A percentile compares a stretch with the other conserved stretches of the same genome.
Evolutionary conservation across 1,140 invertebrate species (phyloP).

Genomic region (Drosophila azteca): DNA sequence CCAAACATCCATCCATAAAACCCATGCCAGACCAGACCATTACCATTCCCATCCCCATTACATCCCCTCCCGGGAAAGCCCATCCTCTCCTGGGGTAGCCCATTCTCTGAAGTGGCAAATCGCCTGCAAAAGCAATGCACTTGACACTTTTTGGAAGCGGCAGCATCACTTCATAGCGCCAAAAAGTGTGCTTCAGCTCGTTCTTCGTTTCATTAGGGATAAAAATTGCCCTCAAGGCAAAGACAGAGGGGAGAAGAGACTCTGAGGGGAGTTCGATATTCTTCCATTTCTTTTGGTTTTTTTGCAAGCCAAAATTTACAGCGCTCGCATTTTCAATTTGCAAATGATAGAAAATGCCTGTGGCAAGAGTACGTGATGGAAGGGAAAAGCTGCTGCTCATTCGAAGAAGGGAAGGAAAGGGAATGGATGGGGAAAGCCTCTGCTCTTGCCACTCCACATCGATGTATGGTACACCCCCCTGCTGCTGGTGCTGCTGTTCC

Average conservation of each 20-base stretch:
- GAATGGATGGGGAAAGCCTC: background rate
- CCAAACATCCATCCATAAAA: no score
- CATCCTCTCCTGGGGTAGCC: slow-evolving; percentile 31
- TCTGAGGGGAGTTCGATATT: slow-evolving; percentile 11
- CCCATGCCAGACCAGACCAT: no score
- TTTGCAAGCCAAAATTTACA: slow-evolving; percentile 52
- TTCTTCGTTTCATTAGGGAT: slow-evolving; percentile 49
- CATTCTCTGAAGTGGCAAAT: slow-evolving; percentile 3
- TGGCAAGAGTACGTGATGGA: slow-evolving; percentile 37
- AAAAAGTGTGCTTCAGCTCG: slow-evolving; percentile 56
- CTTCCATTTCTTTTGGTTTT: slow-evolving; percentile 1
- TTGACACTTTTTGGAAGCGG: slow-evolving; percentile 61
- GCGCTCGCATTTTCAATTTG: slow-evolving; percentile 67
- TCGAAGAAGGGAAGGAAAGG: background rate
- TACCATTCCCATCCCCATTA: background rate
- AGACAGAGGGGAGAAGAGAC: slow-evolving; percentile 20
- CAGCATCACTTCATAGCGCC: slow-evolving; percentile 13
- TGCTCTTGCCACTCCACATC: no score
- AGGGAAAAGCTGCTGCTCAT: slow-evolving; percentile 8
- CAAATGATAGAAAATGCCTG: slow-evolving; percentile 77
- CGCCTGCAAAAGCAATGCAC: slow-evolving; percentile 62
- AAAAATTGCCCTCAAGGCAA: slow-evolving; percentile 41
- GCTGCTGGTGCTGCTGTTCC: no score
- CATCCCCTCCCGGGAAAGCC: background rate
- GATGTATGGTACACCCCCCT: no score